Conservation (phyloP, 2,113 vertebrate genomes). For the Stegastes partitus region DNA sequence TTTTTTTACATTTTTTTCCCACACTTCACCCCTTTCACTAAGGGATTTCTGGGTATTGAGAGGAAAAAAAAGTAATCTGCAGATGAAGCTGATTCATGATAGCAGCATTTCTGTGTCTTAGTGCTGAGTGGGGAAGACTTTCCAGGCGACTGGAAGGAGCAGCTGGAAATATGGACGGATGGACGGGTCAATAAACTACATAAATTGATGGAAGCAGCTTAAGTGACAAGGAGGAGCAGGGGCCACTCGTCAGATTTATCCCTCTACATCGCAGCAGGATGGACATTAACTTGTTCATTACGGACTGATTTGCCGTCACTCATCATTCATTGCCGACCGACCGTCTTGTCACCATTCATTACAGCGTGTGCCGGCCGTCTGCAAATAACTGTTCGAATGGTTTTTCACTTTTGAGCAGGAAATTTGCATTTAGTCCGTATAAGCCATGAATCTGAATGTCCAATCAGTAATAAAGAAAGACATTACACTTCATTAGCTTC, state of each 20-base stretch:
- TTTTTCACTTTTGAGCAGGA: not conserved
- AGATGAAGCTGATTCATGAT: not conserved
- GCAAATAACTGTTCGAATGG: not conserved
- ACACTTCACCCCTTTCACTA: not conserved
- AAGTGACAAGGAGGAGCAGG: constrained; percentile 31
- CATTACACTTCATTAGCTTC: not conserved
- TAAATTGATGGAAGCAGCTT: constrained; percentile 25
- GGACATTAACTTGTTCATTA: constrained; percentile 41
- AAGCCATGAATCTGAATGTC: not conserved
- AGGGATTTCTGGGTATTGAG: not conserved
- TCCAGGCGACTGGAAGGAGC: not conserved
- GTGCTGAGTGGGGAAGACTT: not conserved
- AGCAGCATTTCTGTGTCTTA: not conserved
- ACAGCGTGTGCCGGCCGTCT: not conserved
- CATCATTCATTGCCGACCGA: constrained; percentile 14
- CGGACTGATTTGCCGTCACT: constrained; percentile 22
- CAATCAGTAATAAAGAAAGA: not conserved
- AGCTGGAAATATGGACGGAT: not conserved
- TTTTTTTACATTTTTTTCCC: not conserved
- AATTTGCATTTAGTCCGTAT: not conserved
- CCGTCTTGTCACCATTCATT: constrained; percentile 31
- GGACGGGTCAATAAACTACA: constrained; percentile 8
- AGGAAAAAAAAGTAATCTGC: not conserved
- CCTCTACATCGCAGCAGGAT: constrained; percentile 5
- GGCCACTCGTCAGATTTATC: constrained; percentile 4